Evolutionary conservation across 1,140 invertebrate genomes (phyloP).

Genomic region (Mylabris phalerata): DNA sequence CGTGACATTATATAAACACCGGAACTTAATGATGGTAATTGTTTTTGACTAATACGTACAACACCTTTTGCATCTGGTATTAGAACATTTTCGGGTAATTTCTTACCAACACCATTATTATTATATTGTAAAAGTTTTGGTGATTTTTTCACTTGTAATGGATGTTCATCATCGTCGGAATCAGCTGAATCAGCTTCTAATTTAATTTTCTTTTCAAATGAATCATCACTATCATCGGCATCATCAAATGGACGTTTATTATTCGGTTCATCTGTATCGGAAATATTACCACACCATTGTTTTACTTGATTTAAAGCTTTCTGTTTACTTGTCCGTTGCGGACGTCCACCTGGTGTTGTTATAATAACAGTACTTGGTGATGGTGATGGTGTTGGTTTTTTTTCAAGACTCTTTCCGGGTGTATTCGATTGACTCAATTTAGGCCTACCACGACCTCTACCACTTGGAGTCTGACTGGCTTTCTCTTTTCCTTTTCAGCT

Average conservation of each 20-base stretch:
- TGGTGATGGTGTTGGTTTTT: neutral
- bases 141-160: constrained; percentile 8
- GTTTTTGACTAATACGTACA: constrained; percentile 65
- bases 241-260: constrained; percentile 30
- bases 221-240: constrained; percentile 46
- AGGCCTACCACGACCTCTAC: constrained; percentile 33
- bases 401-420: neutral
- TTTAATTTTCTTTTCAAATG: constrained; percentile 47
- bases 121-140: constrained; percentile 6
- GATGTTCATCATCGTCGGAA: constrained; percentile 28
- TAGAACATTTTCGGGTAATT: constrained; percentile 34
- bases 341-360: constrained; percentile 49
- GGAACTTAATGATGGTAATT: constrained; percentile 59
- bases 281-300: constrained; percentile 67
- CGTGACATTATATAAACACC: constrained; percentile 69
- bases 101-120: constrained; percentile 24
- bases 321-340: constrained; percentile 69
- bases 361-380: constrained; percentile 36
- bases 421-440: constrained; percentile 17
- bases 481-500: constrained; percentile 55
- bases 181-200: constrained; percentile 41
- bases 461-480: constrained; percentile 27
- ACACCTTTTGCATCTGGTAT: constrained; percentile 61
- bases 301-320: constrained; percentile 79
- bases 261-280: constrained; percentile 49